Base-by-base conservation (phyloP, 2,113 vertebrate genomes). In the Canis aureus region DNA sequence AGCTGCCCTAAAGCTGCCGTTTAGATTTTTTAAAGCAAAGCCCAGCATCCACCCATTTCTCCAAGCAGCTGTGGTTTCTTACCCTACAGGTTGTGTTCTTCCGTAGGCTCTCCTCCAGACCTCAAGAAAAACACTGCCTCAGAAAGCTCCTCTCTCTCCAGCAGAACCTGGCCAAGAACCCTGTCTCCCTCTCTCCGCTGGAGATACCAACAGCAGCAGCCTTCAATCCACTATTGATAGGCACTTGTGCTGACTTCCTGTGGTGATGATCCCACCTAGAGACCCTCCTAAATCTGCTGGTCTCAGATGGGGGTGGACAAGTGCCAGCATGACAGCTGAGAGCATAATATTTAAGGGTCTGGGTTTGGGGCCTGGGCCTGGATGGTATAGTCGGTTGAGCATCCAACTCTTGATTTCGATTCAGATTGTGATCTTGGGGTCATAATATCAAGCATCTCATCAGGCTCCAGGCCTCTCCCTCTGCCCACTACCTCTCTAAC, bases 21-120 rank as follows among this genome's bases (percentile, higher is more conserved):
- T 89, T 32, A 22, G 16, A 81, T 76, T 89, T 79, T 78, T 64
- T 78, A 53, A 90, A 67, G 80, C n/a, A 73, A 78, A 91, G 82
- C n/a, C 57, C 71, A 79, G 38, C 27, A 67, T n/a, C 51, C n/a
- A 23, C 15, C 23, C 22, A 2, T 13, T 32, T 86, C 85, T 84
- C n/a, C 13, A 25, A 49, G 20, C 35, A 38, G 22, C 25, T n/a
- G 8, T 43, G 57, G 8, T 59, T 67, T 64, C 53, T 64, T 32
- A 8, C 9, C 11, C 38, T 13, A 19, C 11, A 27, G 59, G 20
- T 43, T 8, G 11, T 35, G 71, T 83, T 83, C 78, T 55, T 25
- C 1, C 12, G 2, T 2, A 84, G 57, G 17, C 25, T 53, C 80
- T 74, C 59, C 55, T 85, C 85, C 35, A 87, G 49, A 83, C 81